Evolutionary conservation across 2,888 invertebrate genomes (phyloP), one percentile per base, ranked within the genome.

Genomic region (Chirona hameri): DNA sequence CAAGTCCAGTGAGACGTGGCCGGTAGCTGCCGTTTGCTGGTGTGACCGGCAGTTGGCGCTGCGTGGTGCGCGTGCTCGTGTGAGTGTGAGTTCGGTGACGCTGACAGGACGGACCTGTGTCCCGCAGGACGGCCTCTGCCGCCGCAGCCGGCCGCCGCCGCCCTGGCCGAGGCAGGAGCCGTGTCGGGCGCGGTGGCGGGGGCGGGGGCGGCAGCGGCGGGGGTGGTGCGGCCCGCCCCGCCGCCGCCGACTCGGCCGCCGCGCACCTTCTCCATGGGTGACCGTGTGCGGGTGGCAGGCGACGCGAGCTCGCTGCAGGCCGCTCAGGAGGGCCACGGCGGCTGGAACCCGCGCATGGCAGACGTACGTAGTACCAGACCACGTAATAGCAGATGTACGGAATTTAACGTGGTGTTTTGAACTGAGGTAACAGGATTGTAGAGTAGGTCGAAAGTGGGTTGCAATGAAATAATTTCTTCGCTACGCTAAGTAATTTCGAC

Each of bases 291-390:
- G 87, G 94, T 95, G 27, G 90, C 92, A 84, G 90, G 93, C 79
- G 92, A 93, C 85, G 91, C 93, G 9, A 93, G 93, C 79, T 91
- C 92, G 14, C 89, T 96, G 72, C 93, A 94, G 88, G 90, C 91
- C 84, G 91, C 95, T 90, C 95, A 96, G 87, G 93, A 93, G 86
- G 95, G 95, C 0, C 95, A 96, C 87, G 95, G 95, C n/a, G 95
- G 95, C 24, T 96, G 95, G 95, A 95, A 95, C 90, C 94, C 94
- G 76, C 90, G 93, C 82, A 95, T 96, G 95, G 92, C 92, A 18
- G 94, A 93, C 88, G 93, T 93, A 88, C 85, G 83, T 81, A 82
- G 86, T 39, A 39, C 39, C 39, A 39, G 39, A n/a, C n/a, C n/a
- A 39, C 39, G 39, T 2, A 39, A 39, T 39, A 39, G 39, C 7